Evolutionary conservation across 2,113 vertebrate genomes (phyloP), one percentile per base, ranked within the genome.

Genomic region (Leptodactylus fuscus): DNA sequence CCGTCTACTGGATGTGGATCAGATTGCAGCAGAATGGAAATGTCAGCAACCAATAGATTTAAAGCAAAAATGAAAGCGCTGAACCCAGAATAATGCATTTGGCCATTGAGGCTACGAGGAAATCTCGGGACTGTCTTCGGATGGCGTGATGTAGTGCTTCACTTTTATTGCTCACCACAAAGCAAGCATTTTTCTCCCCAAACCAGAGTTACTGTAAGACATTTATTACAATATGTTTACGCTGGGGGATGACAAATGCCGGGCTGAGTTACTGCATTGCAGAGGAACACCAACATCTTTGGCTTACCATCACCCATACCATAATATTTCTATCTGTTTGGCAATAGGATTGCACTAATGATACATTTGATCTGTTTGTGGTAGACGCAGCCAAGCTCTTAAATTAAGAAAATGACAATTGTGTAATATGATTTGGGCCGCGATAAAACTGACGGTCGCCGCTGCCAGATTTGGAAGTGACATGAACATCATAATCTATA

Each of bases 151-250:
- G 70, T 70, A 85, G 20, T 58, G 48, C 38, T 41, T 29, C 46
- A 70, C 32, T 41, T 79, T 79, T 85, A 55, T 69, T 79, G 48
- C 55, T 65, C 49, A 79, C n/a, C 75, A 79, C 75, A 79, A 53
- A 44, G 32, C 46, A 79, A 79, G 69, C 60, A 55, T 67, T 79
- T 77, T 78, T 79, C 83, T 80, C 44, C 62, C 32, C 67, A 85
- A 78, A 29, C 75, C 34, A 55, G 83, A 48, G 46, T 85, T 77
- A 55, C 75, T 70, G 83, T 38, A 85, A 85, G 55, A 85, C 62
- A 70, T 79, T 85, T 78, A 79, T 44, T 38, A 85, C 46, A 44
- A 48, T 85, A 20, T 46, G n/a, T 85, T 38, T 55, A 70, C 34
- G 69, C n/a, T 12, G 34, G 32, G 38, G 48, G 53, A 84, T 67